Conservation (phyloP, 1,140 invertebrate species). For the Formica exsecta region DNA sequence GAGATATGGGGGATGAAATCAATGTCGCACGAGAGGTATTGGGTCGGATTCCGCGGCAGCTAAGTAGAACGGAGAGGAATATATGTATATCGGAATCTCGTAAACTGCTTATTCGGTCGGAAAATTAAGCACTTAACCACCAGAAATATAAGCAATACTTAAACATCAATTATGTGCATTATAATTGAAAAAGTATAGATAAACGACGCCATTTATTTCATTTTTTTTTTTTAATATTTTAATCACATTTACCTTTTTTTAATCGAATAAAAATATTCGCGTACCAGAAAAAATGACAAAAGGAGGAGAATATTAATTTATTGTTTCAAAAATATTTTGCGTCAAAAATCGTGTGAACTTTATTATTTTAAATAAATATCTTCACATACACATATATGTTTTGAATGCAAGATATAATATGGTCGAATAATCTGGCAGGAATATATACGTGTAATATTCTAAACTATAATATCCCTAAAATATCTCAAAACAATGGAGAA, state of each 20-base stretch:
- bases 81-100: background rate
- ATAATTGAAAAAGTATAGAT: background rate
- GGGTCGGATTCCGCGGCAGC: background rate
- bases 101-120: background rate
- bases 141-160: background rate
- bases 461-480: slow-evolving; percentile 18
- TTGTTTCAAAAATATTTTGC: background rate
- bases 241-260: background rate
- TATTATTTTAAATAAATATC: slow-evolving; percentile 3
- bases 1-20: slow-evolving; percentile 62
- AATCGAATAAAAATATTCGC: background rate
- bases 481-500: slow-evolving; percentile 13
- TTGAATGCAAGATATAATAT: background rate
- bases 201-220: background rate
- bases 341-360: background rate
- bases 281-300: background rate
- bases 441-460: background rate
- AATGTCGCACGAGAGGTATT: slow-evolving; percentile 39
- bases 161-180: background rate
- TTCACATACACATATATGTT: background rate
- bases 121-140: slow-evolving; percentile 7
- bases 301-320: background rate
- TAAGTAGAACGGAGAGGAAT: slow-evolving; percentile 21
- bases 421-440: background rate
- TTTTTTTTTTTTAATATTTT: background rate